Evolutionary conservation across 2,797 vertebrate genomes (phyloP).

Genomic region (Phoxinus dragarum): DNA sequence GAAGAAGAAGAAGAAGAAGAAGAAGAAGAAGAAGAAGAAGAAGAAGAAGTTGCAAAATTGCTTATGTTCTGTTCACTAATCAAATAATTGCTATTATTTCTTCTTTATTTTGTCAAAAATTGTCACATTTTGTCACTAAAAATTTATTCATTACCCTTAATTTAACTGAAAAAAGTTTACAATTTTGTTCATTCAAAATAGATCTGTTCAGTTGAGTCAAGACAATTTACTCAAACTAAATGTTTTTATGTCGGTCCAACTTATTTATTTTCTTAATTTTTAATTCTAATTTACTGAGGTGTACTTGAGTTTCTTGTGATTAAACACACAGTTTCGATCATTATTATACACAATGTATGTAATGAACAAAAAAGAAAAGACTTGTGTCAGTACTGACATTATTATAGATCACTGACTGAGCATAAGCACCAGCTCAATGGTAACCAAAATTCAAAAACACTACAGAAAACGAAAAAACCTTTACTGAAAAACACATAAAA

Average conservation of each 20-base stretch:
- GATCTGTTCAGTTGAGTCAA: background rate
- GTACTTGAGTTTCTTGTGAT: background rate
- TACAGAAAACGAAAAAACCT: background rate
- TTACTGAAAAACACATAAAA: background rate
- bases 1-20: too few species aligned
- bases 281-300: background rate
- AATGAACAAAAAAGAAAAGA: background rate
- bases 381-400: background rate
- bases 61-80: too few species aligned
- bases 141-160: too few species aligned
- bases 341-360: background rate
- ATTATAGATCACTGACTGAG: background rate
- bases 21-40: too few species aligned
- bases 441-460: background rate
- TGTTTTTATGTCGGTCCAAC: background rate
- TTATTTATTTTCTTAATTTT: too few species aligned
- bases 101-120: background rate
- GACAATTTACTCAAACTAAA: background rate
- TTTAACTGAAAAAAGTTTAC: background rate
- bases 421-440: background rate
- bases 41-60: too few species aligned
- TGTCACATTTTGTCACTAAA: too few species aligned
- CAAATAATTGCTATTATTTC: too few species aligned
- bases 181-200: background rate
- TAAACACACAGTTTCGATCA: background rate